A percentile compares a stretch with the other conserved stretches of the same genome.
These are phyloP conservation scores for Cephalopterus ornatus DNA, from an alignment of 2,113 vertebrate genomes.

Conservation along the genomic window DNA sequence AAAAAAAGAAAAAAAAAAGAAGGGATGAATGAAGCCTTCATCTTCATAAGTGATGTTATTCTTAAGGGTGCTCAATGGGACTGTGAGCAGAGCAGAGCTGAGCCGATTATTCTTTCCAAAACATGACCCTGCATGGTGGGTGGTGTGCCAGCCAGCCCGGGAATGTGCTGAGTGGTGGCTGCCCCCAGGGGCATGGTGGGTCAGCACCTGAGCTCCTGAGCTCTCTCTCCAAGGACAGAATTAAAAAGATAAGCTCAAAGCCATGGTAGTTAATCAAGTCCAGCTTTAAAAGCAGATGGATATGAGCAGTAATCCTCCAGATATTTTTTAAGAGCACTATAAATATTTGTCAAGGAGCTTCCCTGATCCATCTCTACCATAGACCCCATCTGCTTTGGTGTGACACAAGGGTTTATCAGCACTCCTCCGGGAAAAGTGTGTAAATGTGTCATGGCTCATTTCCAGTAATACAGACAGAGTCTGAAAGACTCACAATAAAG, in stretches of 20 bases:
- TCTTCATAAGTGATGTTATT: not conserved
- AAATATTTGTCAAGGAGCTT: not conserved
- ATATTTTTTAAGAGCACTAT: not conserved
- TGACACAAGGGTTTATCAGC: not conserved
- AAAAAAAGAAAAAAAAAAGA: not conserved
- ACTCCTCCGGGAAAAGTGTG: not conserved
- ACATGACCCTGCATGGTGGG: accelerated
- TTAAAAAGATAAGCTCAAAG: not conserved
- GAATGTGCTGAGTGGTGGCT: accelerated
- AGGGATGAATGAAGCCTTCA: not conserved
- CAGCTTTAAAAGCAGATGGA: not conserved
- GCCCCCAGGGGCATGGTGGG: accelerated
- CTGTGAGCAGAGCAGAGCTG: not conserved
- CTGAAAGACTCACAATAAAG: not conserved
- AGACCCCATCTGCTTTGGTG: not conserved
- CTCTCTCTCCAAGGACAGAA: not conserved
- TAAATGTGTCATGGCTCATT: not conserved
- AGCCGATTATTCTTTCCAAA: not conserved
- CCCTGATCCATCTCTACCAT: not conserved
- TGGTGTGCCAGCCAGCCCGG: not conserved
- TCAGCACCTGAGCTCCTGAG: not conserved
- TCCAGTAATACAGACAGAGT: not conserved
- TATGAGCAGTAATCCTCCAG: not conserved
- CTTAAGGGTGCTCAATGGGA: not conserved
- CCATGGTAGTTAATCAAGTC: not conserved